These are phyloP conservation scores for Scarus forsteni DNA, from an alignment of 2,797 vertebrate species.

Conservation along the genomic window DNA sequence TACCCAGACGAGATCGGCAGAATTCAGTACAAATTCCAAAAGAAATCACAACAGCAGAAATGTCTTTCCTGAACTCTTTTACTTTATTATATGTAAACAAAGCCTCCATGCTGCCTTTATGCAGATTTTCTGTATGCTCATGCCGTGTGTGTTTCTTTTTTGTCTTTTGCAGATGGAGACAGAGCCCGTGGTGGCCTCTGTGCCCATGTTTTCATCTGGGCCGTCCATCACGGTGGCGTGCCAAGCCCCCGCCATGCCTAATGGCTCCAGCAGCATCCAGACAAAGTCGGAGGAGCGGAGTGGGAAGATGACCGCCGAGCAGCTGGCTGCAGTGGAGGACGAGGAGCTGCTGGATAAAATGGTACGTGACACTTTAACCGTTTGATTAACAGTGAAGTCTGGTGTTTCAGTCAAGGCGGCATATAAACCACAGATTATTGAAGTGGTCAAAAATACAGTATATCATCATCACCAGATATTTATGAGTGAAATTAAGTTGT, in stretches of 20 bases:
- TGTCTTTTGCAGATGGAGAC: conserved; percentile 86
- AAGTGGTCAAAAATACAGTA: no score
- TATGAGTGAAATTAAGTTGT: no score
- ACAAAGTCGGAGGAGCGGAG: conserved; percentile 67
- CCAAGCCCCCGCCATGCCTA: conserved; percentile 78
- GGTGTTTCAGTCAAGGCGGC: no score
- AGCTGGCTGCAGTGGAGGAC: conserved; percentile 92
- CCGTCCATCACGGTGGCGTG: conserved; percentile 49
- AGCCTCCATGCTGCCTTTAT: background rate
- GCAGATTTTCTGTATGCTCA: background rate
- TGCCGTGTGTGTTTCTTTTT: conserved; percentile 22
- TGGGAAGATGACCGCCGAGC: conserved; percentile 84
- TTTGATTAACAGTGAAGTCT: no score
- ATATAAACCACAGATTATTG: no score
- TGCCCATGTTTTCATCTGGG: conserved; percentile 76
- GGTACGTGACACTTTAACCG: conserved; percentile 80
- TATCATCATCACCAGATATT: no score
- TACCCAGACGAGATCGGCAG: no score
- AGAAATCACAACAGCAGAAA: no score
- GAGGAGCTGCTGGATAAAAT: conserved; percentile 96
- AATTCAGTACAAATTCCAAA: no score
- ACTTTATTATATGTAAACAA: no score
- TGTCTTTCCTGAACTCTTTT: no score
- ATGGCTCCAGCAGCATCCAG: conserved; percentile 79
- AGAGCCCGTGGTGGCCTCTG: conserved; percentile 71